Evolutionary conservation across 2,797 vertebrate species (phyloP).

Genomic region (Channallabes apus): DNA sequence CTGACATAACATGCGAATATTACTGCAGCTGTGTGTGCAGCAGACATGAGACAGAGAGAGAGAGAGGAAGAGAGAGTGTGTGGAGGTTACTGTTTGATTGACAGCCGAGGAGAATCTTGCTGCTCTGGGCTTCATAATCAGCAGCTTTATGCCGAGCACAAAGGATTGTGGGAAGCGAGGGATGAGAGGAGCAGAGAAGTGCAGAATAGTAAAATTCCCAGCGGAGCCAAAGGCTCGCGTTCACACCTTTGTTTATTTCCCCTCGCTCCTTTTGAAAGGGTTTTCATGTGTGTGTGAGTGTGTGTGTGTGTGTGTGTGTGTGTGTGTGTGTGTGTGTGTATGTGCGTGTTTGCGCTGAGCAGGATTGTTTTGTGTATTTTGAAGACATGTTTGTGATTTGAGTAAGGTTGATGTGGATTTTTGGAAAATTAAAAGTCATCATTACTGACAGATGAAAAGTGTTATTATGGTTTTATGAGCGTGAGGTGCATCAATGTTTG

Average conservation of each 20-base stretch:
- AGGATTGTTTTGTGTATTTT: constrained; percentile 55
- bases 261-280: constrained; percentile 77
- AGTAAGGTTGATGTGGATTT: constrained; percentile 41
- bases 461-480: constrained; percentile 48
- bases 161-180: constrained; percentile 78
- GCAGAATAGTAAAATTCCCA: constrained; percentile 82
- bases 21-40: constrained; percentile 3
- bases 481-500: constrained; percentile 32
- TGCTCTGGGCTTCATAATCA: constrained; percentile 80
- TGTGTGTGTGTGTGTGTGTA: constrained; percentile 61
- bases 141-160: constrained; percentile 83
- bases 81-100: constrained; percentile 70
- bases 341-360: constrained; percentile 21
- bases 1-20: neutral
- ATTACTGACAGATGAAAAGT: constrained; percentile 52
- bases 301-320: constrained; percentile 54
- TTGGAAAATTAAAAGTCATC: constrained; percentile 39
- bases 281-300: constrained; percentile 60
- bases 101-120: constrained; percentile 81
- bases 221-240: constrained; percentile 75
- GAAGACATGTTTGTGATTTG: constrained; percentile 50
- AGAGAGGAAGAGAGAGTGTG: constrained; percentile 30
- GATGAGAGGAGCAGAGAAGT: constrained; percentile 77
- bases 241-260: constrained; percentile 82
- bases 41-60: neutral